phyloP scores from a whole-genome alignment of 1,140 invertebrate species.

The Myzus persicae region DNA sequence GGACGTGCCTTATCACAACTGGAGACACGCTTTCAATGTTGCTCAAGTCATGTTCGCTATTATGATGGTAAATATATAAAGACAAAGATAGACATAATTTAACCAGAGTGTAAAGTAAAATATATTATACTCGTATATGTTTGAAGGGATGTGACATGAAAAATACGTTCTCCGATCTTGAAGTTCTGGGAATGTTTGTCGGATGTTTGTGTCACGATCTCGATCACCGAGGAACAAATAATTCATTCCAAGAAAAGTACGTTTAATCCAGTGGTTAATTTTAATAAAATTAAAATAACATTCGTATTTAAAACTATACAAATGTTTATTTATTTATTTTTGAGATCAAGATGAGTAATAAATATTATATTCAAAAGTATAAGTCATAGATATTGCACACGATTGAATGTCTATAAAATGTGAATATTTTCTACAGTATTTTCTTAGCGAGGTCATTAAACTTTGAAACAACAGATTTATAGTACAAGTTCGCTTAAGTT shows the following conservation, averaged over 20 bases:
- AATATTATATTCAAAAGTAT: too few relatives aligned
- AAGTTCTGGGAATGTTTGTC: slow-evolving; percentile 74
- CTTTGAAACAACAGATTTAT: not conserved
- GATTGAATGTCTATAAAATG: not conserved
- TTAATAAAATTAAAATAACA: not conserved
- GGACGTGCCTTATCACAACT: slow-evolving; percentile 76
- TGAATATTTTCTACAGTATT: not conserved
- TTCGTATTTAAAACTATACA: not conserved
- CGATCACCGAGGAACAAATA: slow-evolving; percentile 76
- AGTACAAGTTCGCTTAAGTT: not conserved
- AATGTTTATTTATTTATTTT: not conserved
- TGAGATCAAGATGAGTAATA: not conserved
- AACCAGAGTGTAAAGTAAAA: not conserved
- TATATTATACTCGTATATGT: slow-evolving; percentile 11
- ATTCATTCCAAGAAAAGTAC: slow-evolving; percentile 77
- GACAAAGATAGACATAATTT: not conserved
- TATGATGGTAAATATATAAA: slow-evolving; percentile 65
- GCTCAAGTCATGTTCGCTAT: slow-evolving; percentile 74
- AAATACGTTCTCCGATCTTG: slow-evolving; percentile 69
- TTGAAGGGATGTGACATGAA: slow-evolving; percentile 67
- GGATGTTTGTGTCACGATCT: slow-evolving; percentile 78
- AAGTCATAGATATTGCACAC: not conserved
- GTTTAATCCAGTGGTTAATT: slow-evolving; percentile 10
- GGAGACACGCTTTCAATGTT: slow-evolving; percentile 75
- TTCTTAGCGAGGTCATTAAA: not conserved